Base-by-base conservation (phyloP, 1,140 invertebrate genomes). In the Anastrepha ludens region DNA sequence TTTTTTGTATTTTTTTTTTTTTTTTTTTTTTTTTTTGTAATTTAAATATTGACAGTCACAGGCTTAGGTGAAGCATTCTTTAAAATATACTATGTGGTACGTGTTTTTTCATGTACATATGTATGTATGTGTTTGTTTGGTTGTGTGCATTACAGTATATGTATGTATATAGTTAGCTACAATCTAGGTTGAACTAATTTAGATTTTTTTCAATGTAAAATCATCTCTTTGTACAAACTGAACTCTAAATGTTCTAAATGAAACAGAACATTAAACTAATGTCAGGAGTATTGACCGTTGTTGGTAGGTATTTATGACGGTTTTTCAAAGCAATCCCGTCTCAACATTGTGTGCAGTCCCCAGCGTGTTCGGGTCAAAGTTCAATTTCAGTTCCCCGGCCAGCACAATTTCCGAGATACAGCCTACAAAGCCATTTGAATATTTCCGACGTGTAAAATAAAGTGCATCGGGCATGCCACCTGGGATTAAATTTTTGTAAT, bases 341-440 rank as follows among this genome's bases (percentile, higher is more conserved):
- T 93, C 91, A 85, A 93, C 92, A 87, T 93, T 93, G 89, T 92
- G 92, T 88, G 91, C 90, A 50, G 91, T 92, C 87, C 91, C 92
- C 90, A 93, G 88, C 87, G 91, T 93, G 59, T 91, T 93, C 3
- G 92, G 91, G 89, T 93, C 91, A 87, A 93, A 92, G 88, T 92
- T 93, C 20, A 94, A 90, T 89, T 93, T 94, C 91, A 96, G 96
- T 92, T 98, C 96, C n/a, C 96, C 95, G 88, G 96, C 96, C 62
- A 98, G 93, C 9, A 96, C 95, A 47, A 98, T 94, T 93, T 97
- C 96, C 64, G 96, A 96, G 90, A 98, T 95, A 93, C 97, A 98
- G 44, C 97, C 97, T 59, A 95, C 94, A 89, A 97, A 96, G 58
- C 97, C 97, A 88, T 94, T 95, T n/a, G 93, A 93, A 93, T 97